These are phyloP conservation scores for Eidolon helvum DNA, from an alignment of 2,113 vertebrate genomes.

Conservation along the genomic window DNA sequence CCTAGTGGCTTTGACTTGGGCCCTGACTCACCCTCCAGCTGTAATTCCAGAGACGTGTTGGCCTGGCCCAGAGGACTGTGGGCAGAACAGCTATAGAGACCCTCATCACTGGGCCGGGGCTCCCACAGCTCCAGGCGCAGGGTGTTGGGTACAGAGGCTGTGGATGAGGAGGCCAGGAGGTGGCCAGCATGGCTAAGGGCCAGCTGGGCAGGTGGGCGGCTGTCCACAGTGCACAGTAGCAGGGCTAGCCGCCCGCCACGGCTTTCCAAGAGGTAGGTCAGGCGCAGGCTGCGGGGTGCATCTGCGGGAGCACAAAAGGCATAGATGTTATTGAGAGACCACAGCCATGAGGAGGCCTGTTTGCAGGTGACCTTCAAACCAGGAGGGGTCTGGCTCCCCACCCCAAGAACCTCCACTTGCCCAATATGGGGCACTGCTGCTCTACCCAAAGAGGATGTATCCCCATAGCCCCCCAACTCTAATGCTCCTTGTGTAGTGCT, in stretches of 20 bases:
- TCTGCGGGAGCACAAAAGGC: constrained; percentile 55
- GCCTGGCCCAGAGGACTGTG: constrained; percentile 62
- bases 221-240: constrained; percentile 80
- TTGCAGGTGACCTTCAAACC: background rate
- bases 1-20: background rate
- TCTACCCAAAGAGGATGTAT: background rate
- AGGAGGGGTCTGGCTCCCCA: background rate
- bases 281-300: constrained; percentile 72
- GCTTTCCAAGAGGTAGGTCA: constrained; percentile 80
- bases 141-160: constrained; percentile 58
- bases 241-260: constrained; percentile 52
- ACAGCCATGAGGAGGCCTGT: background rate
- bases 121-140: constrained; percentile 78
- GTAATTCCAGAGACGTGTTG: constrained; percentile 46
- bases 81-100: constrained; percentile 79
- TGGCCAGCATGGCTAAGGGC: constrained; percentile 60
- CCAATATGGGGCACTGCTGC: background rate
- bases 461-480: background rate
- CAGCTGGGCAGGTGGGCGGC: constrained; percentile 74
- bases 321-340: rapidly evolving
- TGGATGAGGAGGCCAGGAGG: background rate
- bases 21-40: constrained; percentile 69
- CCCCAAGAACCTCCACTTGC: background rate
- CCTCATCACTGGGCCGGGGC: constrained; percentile 51
- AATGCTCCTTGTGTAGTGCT: background rate